These are phyloP conservation scores for Podocnemis expansa DNA, from an alignment of 2,113 vertebrate genomes.

Conservation along the genomic window DNA sequence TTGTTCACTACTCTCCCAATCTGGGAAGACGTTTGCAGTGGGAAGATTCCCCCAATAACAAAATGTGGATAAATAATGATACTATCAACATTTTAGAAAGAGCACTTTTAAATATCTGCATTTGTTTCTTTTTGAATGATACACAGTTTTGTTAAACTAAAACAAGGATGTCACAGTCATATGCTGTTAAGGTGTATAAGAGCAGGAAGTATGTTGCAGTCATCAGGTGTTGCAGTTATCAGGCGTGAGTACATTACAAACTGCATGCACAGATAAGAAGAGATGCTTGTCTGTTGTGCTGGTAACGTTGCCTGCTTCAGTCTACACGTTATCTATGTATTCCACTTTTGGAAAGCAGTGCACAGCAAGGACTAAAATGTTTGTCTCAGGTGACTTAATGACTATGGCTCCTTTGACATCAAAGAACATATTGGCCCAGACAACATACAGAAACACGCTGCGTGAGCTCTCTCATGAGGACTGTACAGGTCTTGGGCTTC, in stretches of 20 bases:
- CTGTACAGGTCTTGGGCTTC: not conserved
- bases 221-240: not conserved
- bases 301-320: not conserved
- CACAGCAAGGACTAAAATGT: not conserved
- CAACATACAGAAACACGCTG: not conserved
- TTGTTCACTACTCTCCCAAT: not conserved
- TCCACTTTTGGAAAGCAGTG: not conserved
- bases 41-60: no score
- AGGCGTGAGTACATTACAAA: not conserved
- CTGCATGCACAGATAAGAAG: not conserved
- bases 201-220: not conserved
- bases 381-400: not conserved
- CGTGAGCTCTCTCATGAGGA: not conserved
- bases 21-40: not conserved
- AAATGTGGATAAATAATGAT: no score
- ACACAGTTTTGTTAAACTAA: no score
- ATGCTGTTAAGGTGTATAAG: not conserved
- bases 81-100: no score
- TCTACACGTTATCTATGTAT: not conserved
- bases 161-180: not conserved
- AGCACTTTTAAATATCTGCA: no score
- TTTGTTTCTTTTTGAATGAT: no score
- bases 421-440: not conserved
- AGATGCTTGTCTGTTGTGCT: not conserved
- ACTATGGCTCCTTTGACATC: not conserved